These are phyloP conservation scores for Centruroides vittatus DNA, from an alignment of 1,140 invertebrate genomes.

Conservation along the genomic window DNA sequence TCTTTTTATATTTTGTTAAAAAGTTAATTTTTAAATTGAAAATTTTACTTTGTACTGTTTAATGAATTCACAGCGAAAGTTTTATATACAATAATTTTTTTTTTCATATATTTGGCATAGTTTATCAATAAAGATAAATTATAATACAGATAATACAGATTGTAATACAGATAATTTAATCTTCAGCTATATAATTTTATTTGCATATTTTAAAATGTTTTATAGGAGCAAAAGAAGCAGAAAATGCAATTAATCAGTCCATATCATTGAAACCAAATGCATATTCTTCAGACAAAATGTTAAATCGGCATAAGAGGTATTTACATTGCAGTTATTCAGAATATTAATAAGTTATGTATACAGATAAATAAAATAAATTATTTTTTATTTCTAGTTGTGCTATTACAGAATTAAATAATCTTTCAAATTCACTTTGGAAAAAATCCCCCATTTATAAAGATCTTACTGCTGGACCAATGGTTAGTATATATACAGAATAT, in stretches of 20 bases:
- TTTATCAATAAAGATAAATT: too few species aligned
- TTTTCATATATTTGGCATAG: too few species aligned
- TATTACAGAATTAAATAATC: neutral
- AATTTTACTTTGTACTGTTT: too few species aligned
- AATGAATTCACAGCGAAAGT: too few species aligned
- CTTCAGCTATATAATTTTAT: neutral
- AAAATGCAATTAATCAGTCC: neutral
- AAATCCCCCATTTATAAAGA: neutral
- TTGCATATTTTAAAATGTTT: neutral
- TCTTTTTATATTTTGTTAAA: too few species aligned
- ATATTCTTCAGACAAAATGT: neutral
- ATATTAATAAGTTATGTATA: too few species aligned
- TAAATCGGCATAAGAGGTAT: neutral
- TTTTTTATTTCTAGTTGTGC: neutral
- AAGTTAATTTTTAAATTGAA: too few species aligned
- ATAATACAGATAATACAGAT: too few species aligned
- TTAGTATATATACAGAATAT: constrained; percentile 4
- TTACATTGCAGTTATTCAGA: too few species aligned
- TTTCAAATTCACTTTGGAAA: neutral
- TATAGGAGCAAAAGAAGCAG: neutral
- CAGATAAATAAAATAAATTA: neutral
- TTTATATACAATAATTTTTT: too few species aligned
- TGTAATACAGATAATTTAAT: too few species aligned
- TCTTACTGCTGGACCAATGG: neutral
- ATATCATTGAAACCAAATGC: neutral